phyloP scores from a whole-genome alignment of 2,797 vertebrate species.

The Gymnodraco acuticeps region DNA sequence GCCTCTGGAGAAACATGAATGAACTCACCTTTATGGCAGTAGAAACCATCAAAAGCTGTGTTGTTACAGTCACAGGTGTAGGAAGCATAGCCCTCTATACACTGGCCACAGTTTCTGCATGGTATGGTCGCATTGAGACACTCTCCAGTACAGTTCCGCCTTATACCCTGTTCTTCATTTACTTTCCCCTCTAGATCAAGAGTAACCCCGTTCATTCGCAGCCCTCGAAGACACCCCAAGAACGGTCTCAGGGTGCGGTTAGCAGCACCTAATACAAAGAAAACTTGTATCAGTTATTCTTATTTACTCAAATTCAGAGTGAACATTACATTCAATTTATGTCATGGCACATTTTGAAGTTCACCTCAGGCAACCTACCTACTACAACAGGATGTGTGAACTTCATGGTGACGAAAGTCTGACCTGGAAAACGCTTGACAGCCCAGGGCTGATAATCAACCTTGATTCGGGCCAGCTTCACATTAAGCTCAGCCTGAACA shows the following conservation, averaged over 20 bases:
- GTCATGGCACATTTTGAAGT: not conserved
- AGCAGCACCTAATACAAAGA: slow-evolving; percentile 86
- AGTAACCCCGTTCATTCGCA: slow-evolving; percentile 94
- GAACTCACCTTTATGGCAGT: slow-evolving; percentile 93
- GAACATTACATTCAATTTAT: not conserved
- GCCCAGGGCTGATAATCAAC: slow-evolving; percentile 95
- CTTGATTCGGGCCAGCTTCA: slow-evolving; percentile 93
- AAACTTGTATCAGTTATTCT: slow-evolving; percentile 7
- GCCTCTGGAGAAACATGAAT: not conserved
- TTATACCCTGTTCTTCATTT: slow-evolving; percentile 91
- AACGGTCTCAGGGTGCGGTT: slow-evolving; percentile 93
- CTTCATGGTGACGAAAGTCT: slow-evolving; percentile 92
- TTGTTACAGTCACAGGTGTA: slow-evolving; percentile 97
- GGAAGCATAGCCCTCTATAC: slow-evolving; percentile 94
- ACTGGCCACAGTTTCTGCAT: slow-evolving; percentile 94
- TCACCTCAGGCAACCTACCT: slow-evolving; percentile 83
- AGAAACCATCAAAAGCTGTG: slow-evolving; percentile 95
- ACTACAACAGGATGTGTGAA: slow-evolving; percentile 93
- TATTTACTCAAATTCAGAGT: not conserved
- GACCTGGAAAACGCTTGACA: slow-evolving; percentile 88
- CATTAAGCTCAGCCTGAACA: slow-evolving; percentile 95
- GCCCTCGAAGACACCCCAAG: slow-evolving; percentile 93
- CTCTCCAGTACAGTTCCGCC: slow-evolving; percentile 93
- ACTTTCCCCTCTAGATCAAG: slow-evolving; percentile 95
- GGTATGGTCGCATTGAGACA: slow-evolving; percentile 92